phyloP scores from a whole-genome alignment of 92 coral and sea anemone genomes.

The Heliopora coerulea region DNA sequence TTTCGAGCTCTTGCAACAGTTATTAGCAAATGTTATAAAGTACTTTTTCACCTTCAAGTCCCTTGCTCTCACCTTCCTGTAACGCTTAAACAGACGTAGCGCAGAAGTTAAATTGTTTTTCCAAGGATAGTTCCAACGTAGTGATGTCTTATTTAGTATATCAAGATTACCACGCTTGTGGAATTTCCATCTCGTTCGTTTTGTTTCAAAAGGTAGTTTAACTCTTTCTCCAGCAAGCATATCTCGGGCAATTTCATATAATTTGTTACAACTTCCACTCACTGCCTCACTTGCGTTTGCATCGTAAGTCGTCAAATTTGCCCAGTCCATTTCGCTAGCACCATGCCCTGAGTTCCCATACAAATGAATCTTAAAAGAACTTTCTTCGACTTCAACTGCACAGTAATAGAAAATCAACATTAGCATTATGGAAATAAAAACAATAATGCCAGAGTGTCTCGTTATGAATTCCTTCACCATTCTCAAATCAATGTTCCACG shows the following conservation, averaged over 20 bases:
- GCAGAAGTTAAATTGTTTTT: not conserved
- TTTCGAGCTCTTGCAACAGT: constrained; percentile 22
- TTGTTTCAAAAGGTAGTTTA: constrained; percentile 16
- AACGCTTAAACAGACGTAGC: not conserved
- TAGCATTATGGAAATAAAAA: not conserved
- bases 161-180: constrained; percentile 11
- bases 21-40: constrained; percentile 36
- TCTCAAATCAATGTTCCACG: not conserved
- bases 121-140: not conserved
- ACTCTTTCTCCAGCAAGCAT: constrained; percentile 25
- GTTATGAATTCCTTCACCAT: not conserved
- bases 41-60: constrained; percentile 27
- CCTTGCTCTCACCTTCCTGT: not conserved
- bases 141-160: not conserved
- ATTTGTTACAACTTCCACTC: not conserved
- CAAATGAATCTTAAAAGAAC: not conserved
- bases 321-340: not conserved
- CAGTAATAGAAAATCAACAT: not conserved
- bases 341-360: not conserved
- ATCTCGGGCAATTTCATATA: constrained; percentile 30
- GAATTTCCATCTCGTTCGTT: constrained; percentile 5
- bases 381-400: not conserved
- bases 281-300: not conserved
- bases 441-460: not conserved
- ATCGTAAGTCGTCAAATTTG: not conserved